A percentile compares a stretch with the other conserved stretches of the same genome.
phyloP scores from a whole-genome alignment of 1,140 invertebrate genomes.

The Riptortus pedestris region DNA sequence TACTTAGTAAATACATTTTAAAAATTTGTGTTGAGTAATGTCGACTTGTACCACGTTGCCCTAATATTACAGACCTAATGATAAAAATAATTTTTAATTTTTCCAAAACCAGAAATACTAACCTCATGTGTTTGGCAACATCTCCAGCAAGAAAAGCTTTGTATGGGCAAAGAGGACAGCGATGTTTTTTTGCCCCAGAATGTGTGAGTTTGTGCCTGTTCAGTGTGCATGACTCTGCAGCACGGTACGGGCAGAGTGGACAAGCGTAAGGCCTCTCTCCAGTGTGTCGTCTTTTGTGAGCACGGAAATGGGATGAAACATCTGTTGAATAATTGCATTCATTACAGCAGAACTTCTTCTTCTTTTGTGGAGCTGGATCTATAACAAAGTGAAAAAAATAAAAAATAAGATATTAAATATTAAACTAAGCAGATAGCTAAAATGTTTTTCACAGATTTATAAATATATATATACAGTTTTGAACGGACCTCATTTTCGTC shows the following conservation, averaged over 20 bases:
- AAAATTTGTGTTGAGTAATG: too few relatives aligned
- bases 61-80: too few relatives aligned
- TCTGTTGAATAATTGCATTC: slow-evolving; percentile 8
- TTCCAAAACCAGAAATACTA: too few relatives aligned
- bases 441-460: too few relatives aligned
- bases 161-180: slow-evolving; percentile 1
- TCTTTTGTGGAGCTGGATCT: background rate
- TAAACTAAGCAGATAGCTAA: too few relatives aligned
- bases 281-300: slow-evolving; percentile 3
- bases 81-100: too few relatives aligned
- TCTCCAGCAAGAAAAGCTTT: slow-evolving; percentile 6
- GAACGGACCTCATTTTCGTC: too few relatives aligned
- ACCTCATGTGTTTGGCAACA: slow-evolving; percentile 11
- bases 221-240: slow-evolving; percentile 1
- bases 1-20: too few relatives aligned
- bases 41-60: too few relatives aligned
- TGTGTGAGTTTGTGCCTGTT: slow-evolving; percentile 4
- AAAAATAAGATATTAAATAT: background rate
- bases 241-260: background rate
- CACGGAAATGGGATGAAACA: slow-evolving; percentile 5
- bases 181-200: slow-evolving; percentile 6
- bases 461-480: too few relatives aligned
- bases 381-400: background rate
- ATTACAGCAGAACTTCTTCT: slow-evolving; percentile 8
- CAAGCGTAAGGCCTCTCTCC: slow-evolving; percentile 1